Percentiles rank a stretch among this genome's conserved stretches.
Conservation (phyloP, 30 jellyfish, hydroid and myxozoan genomes). For the Turritopsis rubra region DNA sequence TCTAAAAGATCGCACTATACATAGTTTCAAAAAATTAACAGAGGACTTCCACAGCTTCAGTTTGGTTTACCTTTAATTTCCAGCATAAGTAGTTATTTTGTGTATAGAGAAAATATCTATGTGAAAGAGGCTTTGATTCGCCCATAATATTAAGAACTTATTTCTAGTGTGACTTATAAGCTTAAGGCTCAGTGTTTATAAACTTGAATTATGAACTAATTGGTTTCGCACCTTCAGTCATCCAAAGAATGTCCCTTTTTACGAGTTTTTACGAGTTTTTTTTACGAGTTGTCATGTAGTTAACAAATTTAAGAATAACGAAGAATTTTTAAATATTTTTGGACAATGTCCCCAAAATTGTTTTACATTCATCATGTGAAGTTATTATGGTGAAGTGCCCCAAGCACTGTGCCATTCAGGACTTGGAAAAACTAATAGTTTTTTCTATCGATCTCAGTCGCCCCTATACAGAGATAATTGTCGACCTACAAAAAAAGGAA, state of each 20-base stretch:
- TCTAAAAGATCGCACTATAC: too few species aligned
- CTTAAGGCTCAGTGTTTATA: neutral
- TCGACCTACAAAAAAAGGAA: too few species aligned
- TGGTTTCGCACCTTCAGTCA: neutral
- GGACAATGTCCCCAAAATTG: too few species aligned
- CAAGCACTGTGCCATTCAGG: too few species aligned
- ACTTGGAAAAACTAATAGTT: too few species aligned
- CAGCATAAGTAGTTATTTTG: neutral
- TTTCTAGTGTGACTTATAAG: neutral
- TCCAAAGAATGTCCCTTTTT: neutral
- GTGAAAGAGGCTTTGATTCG: neutral
- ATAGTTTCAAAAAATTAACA: neutral
- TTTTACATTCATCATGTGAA: too few species aligned
- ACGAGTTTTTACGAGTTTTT: neutral
- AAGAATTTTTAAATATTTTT: too few species aligned
- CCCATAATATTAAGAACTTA: neutral
- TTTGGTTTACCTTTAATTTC: neutral
- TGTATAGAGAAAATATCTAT: neutral
- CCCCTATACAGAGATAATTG: too few species aligned
- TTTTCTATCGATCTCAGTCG: too few species aligned
- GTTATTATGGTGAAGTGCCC: too few species aligned
- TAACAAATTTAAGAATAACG: too few species aligned
- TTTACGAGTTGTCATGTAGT: neutral
- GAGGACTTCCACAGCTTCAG: neutral
- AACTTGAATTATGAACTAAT: neutral